phyloP scores from a whole-genome alignment of 2,797 vertebrate genomes.

The Columba guinea region DNA sequence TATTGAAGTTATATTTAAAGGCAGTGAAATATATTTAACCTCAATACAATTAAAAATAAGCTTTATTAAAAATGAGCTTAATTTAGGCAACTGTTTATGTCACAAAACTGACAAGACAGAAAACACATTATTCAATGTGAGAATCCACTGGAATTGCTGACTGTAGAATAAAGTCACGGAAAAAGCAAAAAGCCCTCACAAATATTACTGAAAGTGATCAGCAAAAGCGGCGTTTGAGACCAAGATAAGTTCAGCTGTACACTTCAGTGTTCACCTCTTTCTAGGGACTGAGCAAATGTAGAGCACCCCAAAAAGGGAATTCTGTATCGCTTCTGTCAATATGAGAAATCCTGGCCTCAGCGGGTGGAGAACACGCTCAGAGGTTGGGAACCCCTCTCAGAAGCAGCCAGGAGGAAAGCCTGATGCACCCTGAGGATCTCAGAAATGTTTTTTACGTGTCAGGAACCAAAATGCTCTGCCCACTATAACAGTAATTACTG shows the following conservation, averaged over 20 bases:
- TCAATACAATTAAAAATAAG: not conserved
- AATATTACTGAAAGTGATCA: not conserved
- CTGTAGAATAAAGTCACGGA: not conserved
- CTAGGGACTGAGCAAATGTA: not conserved
- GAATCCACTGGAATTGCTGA: not conserved
- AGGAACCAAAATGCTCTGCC: fast-evolving
- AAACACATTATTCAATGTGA: not conserved
- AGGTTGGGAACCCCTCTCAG: not conserved
- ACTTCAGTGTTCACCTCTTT: not conserved
- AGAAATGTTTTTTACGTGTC: not conserved
- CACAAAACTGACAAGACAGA: not conserved
- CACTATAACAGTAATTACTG: not conserved
- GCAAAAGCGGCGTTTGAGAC: not conserved
- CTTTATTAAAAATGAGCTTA: not conserved
- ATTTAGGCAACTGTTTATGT: not conserved
- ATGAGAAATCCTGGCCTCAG: not conserved
- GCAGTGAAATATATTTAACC: not conserved
- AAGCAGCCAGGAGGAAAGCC: not conserved
- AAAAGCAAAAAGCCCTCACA: not conserved
- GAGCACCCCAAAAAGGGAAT: not conserved
- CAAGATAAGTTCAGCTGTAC: not conserved
- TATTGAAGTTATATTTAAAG: not conserved
- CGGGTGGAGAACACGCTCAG: not conserved
- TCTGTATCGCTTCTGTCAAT: fast-evolving
- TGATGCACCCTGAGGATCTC: not conserved